Evolutionary conservation across 2,888 invertebrate genomes (phyloP).

Genomic region (Buathra laborator): DNA sequence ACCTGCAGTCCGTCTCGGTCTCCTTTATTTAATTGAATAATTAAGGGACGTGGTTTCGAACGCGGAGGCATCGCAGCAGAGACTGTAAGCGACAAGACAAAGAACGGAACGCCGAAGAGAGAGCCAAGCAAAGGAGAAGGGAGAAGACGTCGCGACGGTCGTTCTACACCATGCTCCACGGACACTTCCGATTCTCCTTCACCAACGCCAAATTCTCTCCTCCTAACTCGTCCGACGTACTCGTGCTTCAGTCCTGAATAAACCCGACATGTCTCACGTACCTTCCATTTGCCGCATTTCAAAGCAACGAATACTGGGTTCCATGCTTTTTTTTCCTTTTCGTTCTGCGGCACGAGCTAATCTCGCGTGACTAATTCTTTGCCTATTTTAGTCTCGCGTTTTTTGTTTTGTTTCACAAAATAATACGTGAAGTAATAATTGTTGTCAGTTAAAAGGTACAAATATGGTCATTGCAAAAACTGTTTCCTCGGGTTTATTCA

Average conservation of each 20-base stretch:
- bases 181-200: slow-evolving; percentile 38
- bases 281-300: slow-evolving; percentile 32
- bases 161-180: slow-evolving; percentile 6
- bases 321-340: neutral
- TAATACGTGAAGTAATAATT: neutral
- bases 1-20: slow-evolving; percentile 38
- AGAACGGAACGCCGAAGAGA: slow-evolving; percentile 32
- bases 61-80: slow-evolving; percentile 33
- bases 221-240: slow-evolving; percentile 27
- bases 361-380: slow-evolving; percentile 32
- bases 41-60: slow-evolving; percentile 57
- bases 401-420: too few species aligned
- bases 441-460: neutral
- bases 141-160: slow-evolving; percentile 14
- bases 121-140: neutral
- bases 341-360: slow-evolving; percentile 40
- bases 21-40: slow-evolving; percentile 71
- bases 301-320: neutral
- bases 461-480: neutral
- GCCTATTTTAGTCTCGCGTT: slow-evolving; percentile 9
- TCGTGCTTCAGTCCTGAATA: slow-evolving; percentile 37
- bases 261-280: slow-evolving; percentile 43
- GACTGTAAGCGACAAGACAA: slow-evolving; percentile 37
- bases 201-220: slow-evolving; percentile 30
- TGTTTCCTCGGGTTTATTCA: neutral